Evolutionary conservation across 2,888 invertebrate species (phyloP), one percentile per base, ranked within the genome.

Genomic region (Nasonia oneida): DNA sequence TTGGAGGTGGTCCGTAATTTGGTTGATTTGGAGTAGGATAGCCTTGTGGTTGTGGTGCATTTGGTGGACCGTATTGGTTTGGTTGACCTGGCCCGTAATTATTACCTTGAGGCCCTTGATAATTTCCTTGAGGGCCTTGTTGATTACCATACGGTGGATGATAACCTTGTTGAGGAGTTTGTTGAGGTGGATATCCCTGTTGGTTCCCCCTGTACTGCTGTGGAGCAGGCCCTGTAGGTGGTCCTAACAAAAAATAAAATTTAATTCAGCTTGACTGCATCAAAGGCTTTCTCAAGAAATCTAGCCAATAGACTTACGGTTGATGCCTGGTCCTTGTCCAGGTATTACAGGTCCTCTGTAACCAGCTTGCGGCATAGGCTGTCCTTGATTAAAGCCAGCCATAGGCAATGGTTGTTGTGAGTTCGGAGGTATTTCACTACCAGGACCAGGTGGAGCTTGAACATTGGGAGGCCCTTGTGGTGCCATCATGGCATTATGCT

Each of bases 1-100:
- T 91, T 2, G 93, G 93, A 42, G 92, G 92, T 57, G 89, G 89
- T 37, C 93, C 93, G 84, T 93, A 93, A 84, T 91, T 92, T 73
- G 95, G 94, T 89, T 95, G 95, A 81, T 95, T 94, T 3, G 95
- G 94, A 15, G 96, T 95, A 12, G 95, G 96, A 89, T 96, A 96
- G 5, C 95, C 95, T 15, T 95, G 94, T n/a, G 95, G 95, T 90
- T 96, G 96, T 4, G 95, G 95, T 78, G 95, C 94, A 87, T 94
- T 94, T 53, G 95, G 95, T 83, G 96, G 95, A 89, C 95, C 96
- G 89, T 95, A 95, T 88, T 96, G 96, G 78, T 95, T 95, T 64
- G 96, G 95, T 79, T 95, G 93, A 37, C 96, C 93, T 1, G 95
- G 90, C 10, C 90, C 91, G 74, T 92, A 92, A 4, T 90, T 90